Percentiles rank a stretch among this genome's conserved stretches.
These are phyloP conservation scores for Synergus umbraculus DNA, from an alignment of 2,888 invertebrate genomes.

Conservation along the genomic window DNA sequence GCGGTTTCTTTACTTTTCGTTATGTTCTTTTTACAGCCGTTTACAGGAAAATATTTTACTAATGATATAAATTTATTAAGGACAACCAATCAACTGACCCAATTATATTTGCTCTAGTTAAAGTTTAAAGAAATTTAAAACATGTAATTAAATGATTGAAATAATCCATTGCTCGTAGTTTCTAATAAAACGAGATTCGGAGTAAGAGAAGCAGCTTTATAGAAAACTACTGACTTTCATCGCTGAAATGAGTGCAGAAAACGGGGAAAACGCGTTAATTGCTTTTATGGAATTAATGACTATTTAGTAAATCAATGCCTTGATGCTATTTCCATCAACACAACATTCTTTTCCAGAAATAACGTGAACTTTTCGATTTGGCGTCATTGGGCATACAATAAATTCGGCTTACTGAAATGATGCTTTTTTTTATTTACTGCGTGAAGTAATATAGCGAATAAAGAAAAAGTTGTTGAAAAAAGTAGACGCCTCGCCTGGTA, in stretches of 20 bases:
- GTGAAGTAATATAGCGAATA: neutral
- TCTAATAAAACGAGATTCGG: neutral
- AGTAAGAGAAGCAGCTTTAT: neutral
- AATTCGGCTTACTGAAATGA: neutral
- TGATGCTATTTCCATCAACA: neutral
- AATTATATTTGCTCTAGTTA: neutral
- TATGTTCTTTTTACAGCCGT: neutral
- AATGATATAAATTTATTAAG: neutral
- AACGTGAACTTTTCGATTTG: neutral
- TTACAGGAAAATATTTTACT: neutral
- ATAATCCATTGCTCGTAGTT: neutral
- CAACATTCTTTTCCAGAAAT: neutral
- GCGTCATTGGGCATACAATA: neutral
- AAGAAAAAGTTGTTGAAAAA: neutral
- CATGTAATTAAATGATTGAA: neutral
- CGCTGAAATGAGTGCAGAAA: neutral
- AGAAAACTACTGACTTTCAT: neutral
- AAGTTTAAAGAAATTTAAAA: neutral
- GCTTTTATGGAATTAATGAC: neutral
- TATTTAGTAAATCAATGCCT: neutral
- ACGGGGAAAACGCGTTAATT: neutral
- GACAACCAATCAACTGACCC: neutral
- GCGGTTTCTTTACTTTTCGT: constrained; percentile 16
- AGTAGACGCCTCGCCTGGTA: neutral
- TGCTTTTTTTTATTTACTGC: neutral